Evolutionary conservation across 37 sponge, comb jelly and placozoan species (phyloP).

Genomic region (Beroe ovata): DNA sequence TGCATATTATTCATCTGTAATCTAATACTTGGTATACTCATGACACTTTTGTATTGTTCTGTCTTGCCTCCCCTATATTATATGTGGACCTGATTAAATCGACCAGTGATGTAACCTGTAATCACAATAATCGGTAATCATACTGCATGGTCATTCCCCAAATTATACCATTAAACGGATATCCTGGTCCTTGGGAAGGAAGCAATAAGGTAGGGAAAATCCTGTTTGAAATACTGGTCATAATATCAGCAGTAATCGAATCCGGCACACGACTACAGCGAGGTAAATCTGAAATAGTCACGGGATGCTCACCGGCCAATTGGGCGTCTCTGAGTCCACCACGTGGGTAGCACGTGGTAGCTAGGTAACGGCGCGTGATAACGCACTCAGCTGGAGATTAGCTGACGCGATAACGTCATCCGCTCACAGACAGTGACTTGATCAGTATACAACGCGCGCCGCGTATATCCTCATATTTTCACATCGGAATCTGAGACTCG

Average conservation of each 20-base stretch:
- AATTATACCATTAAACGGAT: too few relatives aligned
- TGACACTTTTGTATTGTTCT: too few relatives aligned
- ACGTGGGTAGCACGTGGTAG: conserved; percentile 32
- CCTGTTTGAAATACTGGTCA: not conserved
- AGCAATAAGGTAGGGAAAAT: too few relatives aligned
- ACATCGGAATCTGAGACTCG: not conserved
- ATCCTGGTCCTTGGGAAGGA: too few relatives aligned
- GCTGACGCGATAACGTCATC: conserved; percentile 30
- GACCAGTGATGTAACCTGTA: too few relatives aligned
- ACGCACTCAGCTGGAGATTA: conserved; percentile 6
- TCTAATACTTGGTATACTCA: not conserved
- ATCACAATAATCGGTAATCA: too few relatives aligned
- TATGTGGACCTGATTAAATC: too few relatives aligned
- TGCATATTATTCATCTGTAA: not conserved
- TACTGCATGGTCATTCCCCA: too few relatives aligned
- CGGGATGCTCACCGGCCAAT: not conserved
- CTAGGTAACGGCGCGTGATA: conserved; percentile 42
- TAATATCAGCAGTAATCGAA: not conserved
- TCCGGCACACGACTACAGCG: not conserved
- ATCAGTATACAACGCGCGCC: not conserved
- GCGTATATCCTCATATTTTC: not conserved
- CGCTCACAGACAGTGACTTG: conserved; percentile 4
- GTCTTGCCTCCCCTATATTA: too few relatives aligned
- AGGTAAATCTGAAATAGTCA: conserved; percentile 22
- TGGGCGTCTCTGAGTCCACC: not conserved